A percentile compares a stretch with the other conserved stretches of the same genome.
These are phyloP conservation scores for Nipponacmea schrenckii DNA, from an alignment of 2,888 invertebrate species.

Conservation along the genomic window DNA sequence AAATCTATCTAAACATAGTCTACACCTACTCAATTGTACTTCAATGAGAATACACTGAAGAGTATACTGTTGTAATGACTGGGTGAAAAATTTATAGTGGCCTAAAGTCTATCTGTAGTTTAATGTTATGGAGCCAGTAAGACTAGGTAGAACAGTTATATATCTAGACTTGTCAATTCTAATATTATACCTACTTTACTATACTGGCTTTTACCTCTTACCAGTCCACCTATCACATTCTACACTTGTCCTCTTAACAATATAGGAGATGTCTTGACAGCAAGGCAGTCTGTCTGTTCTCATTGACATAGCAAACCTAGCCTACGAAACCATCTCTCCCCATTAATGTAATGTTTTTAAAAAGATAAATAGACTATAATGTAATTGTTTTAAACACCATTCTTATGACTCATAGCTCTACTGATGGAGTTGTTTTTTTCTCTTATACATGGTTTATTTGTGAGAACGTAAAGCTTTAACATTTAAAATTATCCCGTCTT, in stretches of 20 bases:
- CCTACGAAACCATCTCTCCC: too few species aligned
- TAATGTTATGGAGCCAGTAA: conserved; percentile 6
- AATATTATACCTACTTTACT: neutral
- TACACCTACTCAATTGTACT: too few species aligned
- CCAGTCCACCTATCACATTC: conserved; percentile 4
- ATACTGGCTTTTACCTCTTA: conserved; percentile 3
- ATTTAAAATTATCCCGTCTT: neutral
- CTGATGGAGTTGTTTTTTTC: neutral
- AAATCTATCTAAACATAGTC: too few species aligned
- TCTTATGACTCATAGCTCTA: neutral
- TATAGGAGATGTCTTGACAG: neutral
- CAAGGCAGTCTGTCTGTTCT: too few species aligned
- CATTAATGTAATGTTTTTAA: neutral
- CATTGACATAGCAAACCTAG: too few species aligned
- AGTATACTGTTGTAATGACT: too few species aligned
- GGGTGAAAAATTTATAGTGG: neutral
- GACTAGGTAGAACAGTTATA: conserved; percentile 4
- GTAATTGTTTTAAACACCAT: conserved; percentile 8
- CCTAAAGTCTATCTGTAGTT: conserved; percentile 5
- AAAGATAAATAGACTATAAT: neutral
- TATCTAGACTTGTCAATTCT: conserved; percentile 2
- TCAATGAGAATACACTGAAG: too few species aligned
- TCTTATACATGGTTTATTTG: neutral
- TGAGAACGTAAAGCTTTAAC: neutral
- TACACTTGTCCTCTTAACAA: neutral